Percentiles rank a stretch among this genome's conserved stretches.
These are phyloP conservation scores for Drosophila emarginata DNA, from an alignment of 2,888 invertebrate genomes.

Conservation along the genomic window DNA sequence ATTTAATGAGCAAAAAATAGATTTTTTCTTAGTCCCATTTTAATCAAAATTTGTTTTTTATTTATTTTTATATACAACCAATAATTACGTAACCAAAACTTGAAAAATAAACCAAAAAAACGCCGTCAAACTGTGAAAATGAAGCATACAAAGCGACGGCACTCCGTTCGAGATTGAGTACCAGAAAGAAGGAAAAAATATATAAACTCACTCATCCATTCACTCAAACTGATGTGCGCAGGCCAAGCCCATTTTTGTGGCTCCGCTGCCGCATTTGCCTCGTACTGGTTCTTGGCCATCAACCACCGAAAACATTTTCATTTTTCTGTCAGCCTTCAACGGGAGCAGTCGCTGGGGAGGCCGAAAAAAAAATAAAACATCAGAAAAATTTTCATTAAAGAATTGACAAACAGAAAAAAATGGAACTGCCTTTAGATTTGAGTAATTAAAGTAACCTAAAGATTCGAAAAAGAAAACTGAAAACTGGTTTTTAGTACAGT, in stretches of 20 bases:
- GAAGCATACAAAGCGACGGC: neutral
- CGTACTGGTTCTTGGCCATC: slow-evolving; percentile 26
- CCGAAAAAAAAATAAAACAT: neutral
- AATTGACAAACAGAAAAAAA: neutral
- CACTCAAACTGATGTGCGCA: slow-evolving; percentile 9
- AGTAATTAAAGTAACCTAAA: neutral
- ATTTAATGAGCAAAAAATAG: slow-evolving; percentile 23
- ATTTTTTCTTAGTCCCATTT: neutral
- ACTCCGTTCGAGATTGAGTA: neutral
- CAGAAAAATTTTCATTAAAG: neutral
- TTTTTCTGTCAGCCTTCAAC: slow-evolving; percentile 19
- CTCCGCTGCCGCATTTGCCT: slow-evolving; percentile 30
- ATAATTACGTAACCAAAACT: slow-evolving; percentile 1
- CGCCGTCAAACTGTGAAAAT: neutral
- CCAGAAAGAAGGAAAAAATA: neutral
- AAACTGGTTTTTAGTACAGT: slow-evolving; percentile 5
- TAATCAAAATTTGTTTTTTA: neutral
- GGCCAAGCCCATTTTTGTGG: slow-evolving; percentile 66
- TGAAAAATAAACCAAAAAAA: too few relatives aligned
- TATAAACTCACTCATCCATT: slow-evolving; percentile 7
- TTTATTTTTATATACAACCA: neutral
- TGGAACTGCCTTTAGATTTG: neutral
- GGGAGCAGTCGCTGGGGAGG: slow-evolving; percentile 18
- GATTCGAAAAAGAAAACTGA: neutral
- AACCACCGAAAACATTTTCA: slow-evolving; percentile 71